phyloP scores from a whole-genome alignment of 1,140 invertebrate genomes.

The Popillia japonica region DNA sequence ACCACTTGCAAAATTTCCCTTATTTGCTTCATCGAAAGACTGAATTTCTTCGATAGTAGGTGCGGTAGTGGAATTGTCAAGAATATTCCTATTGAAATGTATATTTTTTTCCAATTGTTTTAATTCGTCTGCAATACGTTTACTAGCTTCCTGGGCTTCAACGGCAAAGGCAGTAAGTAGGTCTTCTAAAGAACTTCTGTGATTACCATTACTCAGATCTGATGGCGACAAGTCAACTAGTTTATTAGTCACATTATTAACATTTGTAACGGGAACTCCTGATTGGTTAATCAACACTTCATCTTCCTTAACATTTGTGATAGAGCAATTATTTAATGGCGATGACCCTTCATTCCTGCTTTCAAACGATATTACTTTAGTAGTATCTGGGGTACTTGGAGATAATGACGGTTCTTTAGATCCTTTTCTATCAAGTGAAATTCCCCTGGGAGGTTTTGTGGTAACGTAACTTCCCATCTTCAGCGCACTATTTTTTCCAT shows the following conservation, averaged over 20 bases:
- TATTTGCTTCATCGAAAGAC: conserved; percentile 60
- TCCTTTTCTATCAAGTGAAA: conserved; percentile 48
- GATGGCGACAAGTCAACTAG: conserved; percentile 52
- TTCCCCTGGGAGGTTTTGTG: conserved; percentile 50
- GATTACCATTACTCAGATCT: conserved; percentile 35
- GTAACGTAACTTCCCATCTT: not conserved
- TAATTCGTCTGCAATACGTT: conserved; percentile 64
- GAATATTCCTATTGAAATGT: conserved; percentile 7
- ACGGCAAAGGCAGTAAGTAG: conserved; percentile 54
- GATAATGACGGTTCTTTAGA: conserved; percentile 25
- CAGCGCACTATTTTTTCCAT: not conserved
- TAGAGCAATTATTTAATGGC: not conserved
- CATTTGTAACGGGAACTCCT: not conserved
- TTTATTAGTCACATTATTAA: conserved; percentile 3
- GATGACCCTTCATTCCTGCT: not conserved
- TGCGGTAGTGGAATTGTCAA: not conserved
- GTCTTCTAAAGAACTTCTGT: conserved; percentile 55
- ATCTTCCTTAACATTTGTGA: not conserved
- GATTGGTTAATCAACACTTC: not conserved
- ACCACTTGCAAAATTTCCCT: conserved; percentile 58
- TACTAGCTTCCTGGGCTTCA: conserved; percentile 63
- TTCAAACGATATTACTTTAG: conserved; percentile 1
- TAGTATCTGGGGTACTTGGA: not conserved
- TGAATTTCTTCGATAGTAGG: conserved; percentile 44
- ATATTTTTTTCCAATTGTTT: conserved; percentile 52